Evolutionary conservation across 1,140 invertebrate species (phyloP).

Genomic region (Aleiodes sp.): DNA sequence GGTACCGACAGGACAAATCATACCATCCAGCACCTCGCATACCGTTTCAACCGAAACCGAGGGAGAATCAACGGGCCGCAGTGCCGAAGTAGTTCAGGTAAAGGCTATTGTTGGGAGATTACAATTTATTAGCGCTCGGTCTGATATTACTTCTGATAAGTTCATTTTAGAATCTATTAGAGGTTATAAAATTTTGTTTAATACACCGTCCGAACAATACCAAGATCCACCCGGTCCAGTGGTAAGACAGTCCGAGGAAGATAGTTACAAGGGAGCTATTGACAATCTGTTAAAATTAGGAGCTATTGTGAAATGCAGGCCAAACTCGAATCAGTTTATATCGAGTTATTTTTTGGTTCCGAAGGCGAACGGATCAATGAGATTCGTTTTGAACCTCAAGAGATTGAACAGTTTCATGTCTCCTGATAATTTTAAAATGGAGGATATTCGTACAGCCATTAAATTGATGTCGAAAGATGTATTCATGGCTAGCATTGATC

Average conservation of each 20-base stretch:
- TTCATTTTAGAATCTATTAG: background rate
- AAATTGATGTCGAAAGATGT: background rate
- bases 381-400: conserved; percentile 30
- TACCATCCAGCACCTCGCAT: too few species aligned
- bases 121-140: too few species aligned
- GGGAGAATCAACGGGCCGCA: too few species aligned
- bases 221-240: background rate
- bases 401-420: conserved; percentile 19
- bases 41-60: too few species aligned
- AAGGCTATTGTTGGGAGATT: too few species aligned
- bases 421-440: conserved; percentile 33
- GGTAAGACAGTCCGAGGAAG: background rate
- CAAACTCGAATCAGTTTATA: conserved; percentile 13
- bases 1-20: too few species aligned
- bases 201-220: background rate
- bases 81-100: too few species aligned
- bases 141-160: too few species aligned
- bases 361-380: conserved; percentile 20
- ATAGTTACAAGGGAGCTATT: background rate
- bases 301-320: background rate
- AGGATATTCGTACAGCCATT: conserved; percentile 23
- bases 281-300: background rate
- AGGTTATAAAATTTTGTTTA: conserved; percentile 13
- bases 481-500: conserved; percentile 21
- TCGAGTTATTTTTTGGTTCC: conserved; percentile 27